These are phyloP conservation scores for Diachasmimorpha longicaudata DNA, from an alignment of 1,140 invertebrate species.

Conservation along the genomic window DNA sequence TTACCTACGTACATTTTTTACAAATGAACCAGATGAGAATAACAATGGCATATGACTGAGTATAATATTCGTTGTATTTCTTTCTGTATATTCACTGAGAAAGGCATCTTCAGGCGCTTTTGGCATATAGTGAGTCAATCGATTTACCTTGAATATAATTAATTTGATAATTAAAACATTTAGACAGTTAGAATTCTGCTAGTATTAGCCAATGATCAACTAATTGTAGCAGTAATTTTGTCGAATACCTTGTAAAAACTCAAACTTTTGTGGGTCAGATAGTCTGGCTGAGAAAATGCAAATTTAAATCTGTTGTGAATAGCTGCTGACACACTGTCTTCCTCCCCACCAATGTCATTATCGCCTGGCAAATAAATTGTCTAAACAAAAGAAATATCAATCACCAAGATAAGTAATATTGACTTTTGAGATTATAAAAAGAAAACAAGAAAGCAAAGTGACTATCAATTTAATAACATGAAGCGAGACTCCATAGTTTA, in stretches of 20 bases:
- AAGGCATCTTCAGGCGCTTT: conserved; percentile 63
- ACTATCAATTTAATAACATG: too few species aligned
- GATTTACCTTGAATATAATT: conserved; percentile 68
- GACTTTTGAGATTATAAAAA: too few species aligned
- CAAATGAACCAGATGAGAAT: conserved; percentile 68
- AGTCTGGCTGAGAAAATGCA: conserved; percentile 74
- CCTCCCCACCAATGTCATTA: conserved; percentile 94
- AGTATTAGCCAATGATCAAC: too few species aligned
- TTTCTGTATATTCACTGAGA: conserved; percentile 66
- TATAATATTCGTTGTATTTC: conserved; percentile 68
- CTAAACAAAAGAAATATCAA: conserved; percentile 59
- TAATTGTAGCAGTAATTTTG: too few species aligned
- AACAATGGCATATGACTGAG: conserved; percentile 76
- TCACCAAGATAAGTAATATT: conserved; percentile 1
- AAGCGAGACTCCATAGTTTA: background rate
- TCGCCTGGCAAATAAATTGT: conserved; percentile 89
- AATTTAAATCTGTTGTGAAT: conserved; percentile 81
- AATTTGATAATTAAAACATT: conserved; percentile 5
- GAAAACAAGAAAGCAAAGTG: too few species aligned
- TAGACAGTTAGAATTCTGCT: too few species aligned
- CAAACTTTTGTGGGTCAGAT: conserved; percentile 67
- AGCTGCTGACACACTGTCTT: conserved; percentile 73
- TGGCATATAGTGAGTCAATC: conserved; percentile 66
- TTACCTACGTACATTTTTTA: conserved; percentile 66
- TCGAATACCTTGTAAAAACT: conserved; percentile 67